A percentile compares a stretch with the other conserved stretches of the same genome.
Evolutionary conservation across 1,140 invertebrate species (phyloP).

Genomic region (Lepidurus couesii): DNA sequence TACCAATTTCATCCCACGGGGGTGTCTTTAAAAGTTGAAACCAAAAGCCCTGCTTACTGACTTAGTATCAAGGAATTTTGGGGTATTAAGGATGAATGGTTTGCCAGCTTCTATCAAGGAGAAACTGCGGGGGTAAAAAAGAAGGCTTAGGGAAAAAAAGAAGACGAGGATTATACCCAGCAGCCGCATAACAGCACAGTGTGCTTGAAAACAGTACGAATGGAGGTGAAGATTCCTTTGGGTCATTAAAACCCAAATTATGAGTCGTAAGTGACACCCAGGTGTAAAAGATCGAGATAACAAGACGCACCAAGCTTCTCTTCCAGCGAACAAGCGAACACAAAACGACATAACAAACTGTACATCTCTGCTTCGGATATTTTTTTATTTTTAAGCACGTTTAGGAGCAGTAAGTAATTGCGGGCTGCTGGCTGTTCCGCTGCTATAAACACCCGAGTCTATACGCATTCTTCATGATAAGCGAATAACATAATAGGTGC

Average conservation of each 20-base stretch:
- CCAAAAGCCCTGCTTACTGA: not conserved
- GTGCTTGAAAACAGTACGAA: slow-evolving; percentile 15
- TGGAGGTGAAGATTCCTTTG: not conserved
- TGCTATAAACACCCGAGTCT: too few relatives aligned
- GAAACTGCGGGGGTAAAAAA: not conserved
- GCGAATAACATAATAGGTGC: too few relatives aligned
- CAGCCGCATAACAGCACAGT: not conserved
- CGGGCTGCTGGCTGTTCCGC: not conserved
- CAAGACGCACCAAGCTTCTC: not conserved
- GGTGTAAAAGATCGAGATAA: slow-evolving; percentile 7
- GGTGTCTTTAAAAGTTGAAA: not conserved
- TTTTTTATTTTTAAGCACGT: not conserved
- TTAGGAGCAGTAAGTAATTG: not conserved
- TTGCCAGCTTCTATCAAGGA: not conserved
- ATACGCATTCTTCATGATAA: too few relatives aligned
- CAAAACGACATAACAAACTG: not conserved
- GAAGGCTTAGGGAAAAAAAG: not conserved
- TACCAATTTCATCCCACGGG: not conserved
- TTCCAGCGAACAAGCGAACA: not conserved
- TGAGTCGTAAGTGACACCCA: slow-evolving; percentile 13
- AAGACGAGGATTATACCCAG: not conserved
- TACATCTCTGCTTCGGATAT: too few relatives aligned
- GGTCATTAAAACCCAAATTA: slow-evolving; percentile 4
- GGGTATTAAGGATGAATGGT: not conserved
- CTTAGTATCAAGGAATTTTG: not conserved